Percentiles rank a stretch among this genome's conserved stretches.
phyloP scores from a whole-genome alignment of 2,797 vertebrate genomes.

The Orestias chungarensis region DNA sequence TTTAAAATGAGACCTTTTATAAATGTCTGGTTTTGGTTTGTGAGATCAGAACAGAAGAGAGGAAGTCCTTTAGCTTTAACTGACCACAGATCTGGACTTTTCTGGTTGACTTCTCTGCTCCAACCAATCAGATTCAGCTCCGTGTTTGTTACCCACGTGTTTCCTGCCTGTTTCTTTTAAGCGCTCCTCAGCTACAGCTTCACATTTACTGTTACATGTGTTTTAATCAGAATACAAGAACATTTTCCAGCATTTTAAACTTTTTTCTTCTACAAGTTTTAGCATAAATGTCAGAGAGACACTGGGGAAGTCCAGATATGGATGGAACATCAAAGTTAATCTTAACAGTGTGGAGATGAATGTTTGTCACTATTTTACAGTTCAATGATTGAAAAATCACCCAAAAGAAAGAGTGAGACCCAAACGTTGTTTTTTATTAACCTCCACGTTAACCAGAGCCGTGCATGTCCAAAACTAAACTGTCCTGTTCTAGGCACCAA shows the following conservation, averaged over 20 bases:
- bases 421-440: constrained; percentile 2
- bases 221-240: constrained; percentile 33
- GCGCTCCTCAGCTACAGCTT: constrained; percentile 23
- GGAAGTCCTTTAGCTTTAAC: background rate
- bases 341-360: constrained; percentile 11
- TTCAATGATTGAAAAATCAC: constrained; percentile 19
- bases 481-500: constrained; percentile 57
- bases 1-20: background rate
- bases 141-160: background rate
- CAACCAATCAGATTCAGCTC: background rate
- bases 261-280: constrained; percentile 8
- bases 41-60: background rate
- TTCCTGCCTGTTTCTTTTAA: constrained; percentile 8
- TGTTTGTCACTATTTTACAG: constrained; percentile 36
- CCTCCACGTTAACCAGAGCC: constrained; percentile 11
- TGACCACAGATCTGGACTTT: background rate
- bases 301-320: constrained; percentile 22
- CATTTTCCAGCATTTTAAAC: constrained; percentile 34
- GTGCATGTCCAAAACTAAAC: constrained; percentile 44
- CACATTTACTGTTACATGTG: constrained; percentile 43
- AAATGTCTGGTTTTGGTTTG: background rate
- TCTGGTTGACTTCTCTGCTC: background rate
- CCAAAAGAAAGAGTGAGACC: constrained; percentile 9
- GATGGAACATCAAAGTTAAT: constrained; percentile 43
- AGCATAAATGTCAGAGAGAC: constrained; percentile 10